These are phyloP conservation scores for Volucella bombylans DNA, from an alignment of 2,888 invertebrate species.

Conservation along the genomic window DNA sequence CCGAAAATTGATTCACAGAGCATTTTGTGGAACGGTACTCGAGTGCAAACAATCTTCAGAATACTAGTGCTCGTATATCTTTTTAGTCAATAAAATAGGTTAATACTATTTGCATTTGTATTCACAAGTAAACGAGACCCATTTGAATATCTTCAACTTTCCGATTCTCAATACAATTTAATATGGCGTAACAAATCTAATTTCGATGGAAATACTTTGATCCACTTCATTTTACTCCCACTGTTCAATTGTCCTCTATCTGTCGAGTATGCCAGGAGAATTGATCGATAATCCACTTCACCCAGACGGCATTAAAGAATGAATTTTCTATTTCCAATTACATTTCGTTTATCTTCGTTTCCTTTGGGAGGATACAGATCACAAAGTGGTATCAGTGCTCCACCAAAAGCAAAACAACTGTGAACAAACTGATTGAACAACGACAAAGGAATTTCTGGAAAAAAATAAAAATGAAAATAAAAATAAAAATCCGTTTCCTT, in stretches of 20 bases:
- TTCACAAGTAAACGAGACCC: background rate
- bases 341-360: conserved; percentile 45
- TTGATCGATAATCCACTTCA: conserved; percentile 36
- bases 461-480: background rate
- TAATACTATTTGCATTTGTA: no score
- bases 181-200: conserved; percentile 36
- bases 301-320: conserved; percentile 17
- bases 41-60: no score
- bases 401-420: conserved; percentile 19
- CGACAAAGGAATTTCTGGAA: background rate
- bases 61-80: no score
- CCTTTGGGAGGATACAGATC: conserved; percentile 16
- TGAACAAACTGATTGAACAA: conserved; percentile 28
- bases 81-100: no score
- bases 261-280: background rate
- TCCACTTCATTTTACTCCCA: background rate
- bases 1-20: no score
- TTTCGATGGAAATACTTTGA: conserved; percentile 20
- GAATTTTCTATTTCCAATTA: conserved; percentile 52
- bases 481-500: conserved; percentile 40
- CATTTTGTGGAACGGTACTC: no score
- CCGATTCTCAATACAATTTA: conserved; percentile 5
- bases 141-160: background rate
- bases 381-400: conserved; percentile 19
- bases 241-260: background rate